These are phyloP conservation scores for Mya arenaria DNA, from an alignment of 1,140 invertebrate genomes.

Conservation along the genomic window DNA sequence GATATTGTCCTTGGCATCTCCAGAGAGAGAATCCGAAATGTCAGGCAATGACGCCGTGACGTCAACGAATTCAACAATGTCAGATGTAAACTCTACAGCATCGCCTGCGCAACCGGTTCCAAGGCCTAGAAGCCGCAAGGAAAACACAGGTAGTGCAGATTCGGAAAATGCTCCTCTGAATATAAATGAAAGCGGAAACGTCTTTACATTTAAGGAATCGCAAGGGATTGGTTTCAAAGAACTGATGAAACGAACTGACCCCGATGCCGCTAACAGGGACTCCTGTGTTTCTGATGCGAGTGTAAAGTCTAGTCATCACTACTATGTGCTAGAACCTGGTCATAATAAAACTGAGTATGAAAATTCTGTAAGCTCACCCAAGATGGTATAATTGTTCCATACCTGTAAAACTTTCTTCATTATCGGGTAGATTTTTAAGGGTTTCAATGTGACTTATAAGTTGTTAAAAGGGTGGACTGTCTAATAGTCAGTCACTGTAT, in stretches of 20 bases:
- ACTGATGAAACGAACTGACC: neutral
- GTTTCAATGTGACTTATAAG: no score
- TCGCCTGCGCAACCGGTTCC: neutral
- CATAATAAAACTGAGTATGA: conserved; percentile 39
- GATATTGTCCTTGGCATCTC: neutral
- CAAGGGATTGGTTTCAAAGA: neutral
- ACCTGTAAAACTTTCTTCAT: no score
- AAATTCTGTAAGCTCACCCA: conserved; percentile 36
- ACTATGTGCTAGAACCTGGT: conserved; percentile 39
- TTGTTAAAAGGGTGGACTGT: no score
- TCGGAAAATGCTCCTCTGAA: no score
- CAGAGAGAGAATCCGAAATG: no score
- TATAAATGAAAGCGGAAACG: no score
- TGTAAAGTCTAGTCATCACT: conserved; percentile 46
- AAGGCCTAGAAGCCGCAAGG: no score
- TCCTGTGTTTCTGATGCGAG: conserved; percentile 29
- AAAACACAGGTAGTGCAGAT: no score
- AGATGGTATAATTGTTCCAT: conserved; percentile 45
- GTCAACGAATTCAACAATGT: neutral
- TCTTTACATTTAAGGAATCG: no score
- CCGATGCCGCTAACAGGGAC: neutral
- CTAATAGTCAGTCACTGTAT: no score
- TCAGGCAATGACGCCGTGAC: no score
- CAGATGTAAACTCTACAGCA: neutral
- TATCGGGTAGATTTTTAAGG: no score